Conservation (phyloP, 2,888 invertebrate species). For the Dasypogon diadema region DNA sequence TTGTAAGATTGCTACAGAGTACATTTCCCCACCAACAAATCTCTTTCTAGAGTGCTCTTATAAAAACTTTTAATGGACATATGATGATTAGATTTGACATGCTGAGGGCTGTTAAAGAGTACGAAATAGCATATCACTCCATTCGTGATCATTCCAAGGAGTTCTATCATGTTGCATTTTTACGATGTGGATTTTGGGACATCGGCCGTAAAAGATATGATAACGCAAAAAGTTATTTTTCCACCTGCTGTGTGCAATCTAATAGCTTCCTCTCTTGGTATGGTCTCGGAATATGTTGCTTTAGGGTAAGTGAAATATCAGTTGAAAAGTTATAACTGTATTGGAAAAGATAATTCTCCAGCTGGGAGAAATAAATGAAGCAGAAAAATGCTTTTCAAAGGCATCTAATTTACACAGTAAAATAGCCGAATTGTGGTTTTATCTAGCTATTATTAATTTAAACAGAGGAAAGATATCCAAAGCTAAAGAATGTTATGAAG, state of each 20-base stretch:
- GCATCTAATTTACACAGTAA: constrained; percentile 26
- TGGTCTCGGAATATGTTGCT: constrained; percentile 52
- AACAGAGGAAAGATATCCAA: constrained; percentile 13
- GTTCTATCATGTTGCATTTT: constrained; percentile 44
- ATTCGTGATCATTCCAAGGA: too few relatives aligned
- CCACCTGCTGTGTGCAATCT: constrained; percentile 12
- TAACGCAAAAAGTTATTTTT: constrained; percentile 49
- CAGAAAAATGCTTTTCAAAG: constrained; percentile 48
- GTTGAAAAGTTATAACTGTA: not conserved
- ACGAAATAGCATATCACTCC: constrained; percentile 50
- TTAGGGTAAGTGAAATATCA: constrained; percentile 31
- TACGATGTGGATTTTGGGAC: constrained; percentile 49
- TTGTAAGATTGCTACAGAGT: not conserved
- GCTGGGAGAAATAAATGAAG: constrained; percentile 25
- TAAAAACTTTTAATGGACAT: too few relatives aligned
- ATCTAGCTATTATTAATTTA: constrained; percentile 44
- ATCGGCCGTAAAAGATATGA: constrained; percentile 34
- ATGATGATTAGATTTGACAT: too few relatives aligned
- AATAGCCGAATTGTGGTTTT: constrained; percentile 46
- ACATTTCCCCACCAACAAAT: too few relatives aligned
- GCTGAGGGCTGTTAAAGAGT: constrained; percentile 31
- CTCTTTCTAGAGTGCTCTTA: too few relatives aligned
- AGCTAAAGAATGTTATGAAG: constrained; percentile 39
- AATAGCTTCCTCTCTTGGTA: constrained; percentile 51
- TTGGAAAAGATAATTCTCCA: not conserved